phyloP scores from a whole-genome alignment of 1,140 invertebrate genomes.

The Brachystomella parvula region DNA sequence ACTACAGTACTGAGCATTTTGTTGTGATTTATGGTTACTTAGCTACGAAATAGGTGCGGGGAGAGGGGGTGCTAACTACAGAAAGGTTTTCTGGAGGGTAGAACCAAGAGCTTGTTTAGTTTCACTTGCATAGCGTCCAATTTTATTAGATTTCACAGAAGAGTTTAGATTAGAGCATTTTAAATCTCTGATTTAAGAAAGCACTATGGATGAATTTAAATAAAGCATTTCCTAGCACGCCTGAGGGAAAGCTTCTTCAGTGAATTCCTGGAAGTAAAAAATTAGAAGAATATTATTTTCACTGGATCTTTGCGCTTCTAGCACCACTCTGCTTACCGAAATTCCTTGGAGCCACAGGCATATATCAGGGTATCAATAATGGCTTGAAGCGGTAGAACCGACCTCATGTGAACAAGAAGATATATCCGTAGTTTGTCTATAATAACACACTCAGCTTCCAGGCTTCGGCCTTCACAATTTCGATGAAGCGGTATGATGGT shows the following conservation, averaged over 20 bases:
- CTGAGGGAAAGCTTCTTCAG: neutral
- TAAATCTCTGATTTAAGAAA: neutral
- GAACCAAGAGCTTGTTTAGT: too few relatives aligned
- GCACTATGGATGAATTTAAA: neutral
- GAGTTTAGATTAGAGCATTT: too few relatives aligned
- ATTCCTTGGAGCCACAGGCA: slow-evolving; percentile 37
- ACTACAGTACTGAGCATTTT: too few relatives aligned
- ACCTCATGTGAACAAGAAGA: slow-evolving; percentile 35
- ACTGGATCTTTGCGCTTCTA: too few relatives aligned
- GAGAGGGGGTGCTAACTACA: too few relatives aligned
- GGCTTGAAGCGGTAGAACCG: slow-evolving; percentile 36
- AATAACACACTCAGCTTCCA: slow-evolving; percentile 29
- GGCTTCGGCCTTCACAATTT: slow-evolving; percentile 24
- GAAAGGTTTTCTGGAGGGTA: too few relatives aligned
- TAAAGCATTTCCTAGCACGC: neutral
- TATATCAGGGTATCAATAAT: slow-evolving; percentile 38
- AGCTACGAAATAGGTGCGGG: too few relatives aligned
- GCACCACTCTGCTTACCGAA: slow-evolving; percentile 30
- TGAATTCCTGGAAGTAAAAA: neutral
- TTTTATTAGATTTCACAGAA: too few relatives aligned
- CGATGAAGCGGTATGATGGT: slow-evolving; percentile 37
- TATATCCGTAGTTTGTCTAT: slow-evolving; percentile 34
- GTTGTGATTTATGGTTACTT: too few relatives aligned
- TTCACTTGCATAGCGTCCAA: too few relatives aligned
- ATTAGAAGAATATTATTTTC: neutral